Evolutionary conservation across 2,113 vertebrate species (phyloP).

Genomic region (Climacteris rufus): DNA sequence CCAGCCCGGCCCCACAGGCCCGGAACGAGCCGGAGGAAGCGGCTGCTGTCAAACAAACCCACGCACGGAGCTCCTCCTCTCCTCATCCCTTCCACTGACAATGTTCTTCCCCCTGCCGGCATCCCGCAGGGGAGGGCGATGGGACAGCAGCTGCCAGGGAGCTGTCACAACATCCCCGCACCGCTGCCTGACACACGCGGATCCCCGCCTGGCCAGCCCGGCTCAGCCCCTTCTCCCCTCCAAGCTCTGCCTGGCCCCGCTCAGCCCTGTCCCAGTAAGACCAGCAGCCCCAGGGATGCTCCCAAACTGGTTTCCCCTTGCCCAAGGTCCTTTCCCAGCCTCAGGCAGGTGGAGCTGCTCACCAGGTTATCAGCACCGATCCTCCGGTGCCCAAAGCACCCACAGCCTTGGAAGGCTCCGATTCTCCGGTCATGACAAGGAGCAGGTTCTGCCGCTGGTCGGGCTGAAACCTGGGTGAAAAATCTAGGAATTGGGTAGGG

Average conservation of each 20-base stretch:
- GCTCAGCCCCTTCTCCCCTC: fast-evolving
- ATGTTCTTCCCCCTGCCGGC: neutral
- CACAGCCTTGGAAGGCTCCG: neutral
- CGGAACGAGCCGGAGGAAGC: neutral
- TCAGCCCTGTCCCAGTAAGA: neutral
- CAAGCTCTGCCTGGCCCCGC: fast-evolving
- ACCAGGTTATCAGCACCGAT: neutral
- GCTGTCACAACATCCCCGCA: slow-evolving; percentile 23
- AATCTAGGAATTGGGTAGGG: neutral
- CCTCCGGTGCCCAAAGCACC: neutral
- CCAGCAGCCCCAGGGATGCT: neutral
- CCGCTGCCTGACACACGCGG: fast-evolving
- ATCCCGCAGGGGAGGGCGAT: neutral
- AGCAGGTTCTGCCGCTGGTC: neutral
- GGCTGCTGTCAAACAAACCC: neutral
- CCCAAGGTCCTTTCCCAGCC: neutral
- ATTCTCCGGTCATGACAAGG: fast-evolving
- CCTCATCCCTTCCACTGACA: neutral
- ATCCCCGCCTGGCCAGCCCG: fast-evolving
- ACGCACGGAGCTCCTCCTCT: neutral
- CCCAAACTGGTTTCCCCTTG: neutral
- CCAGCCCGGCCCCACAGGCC: fast-evolving
- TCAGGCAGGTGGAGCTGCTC: slow-evolving; percentile 43
- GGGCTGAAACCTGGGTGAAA: neutral
- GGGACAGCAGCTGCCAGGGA: slow-evolving; percentile 26